These are phyloP conservation scores for Brachyhypopomus occidentalis DNA, from an alignment of 2,113 vertebrate species.

Conservation along the genomic window DNA sequence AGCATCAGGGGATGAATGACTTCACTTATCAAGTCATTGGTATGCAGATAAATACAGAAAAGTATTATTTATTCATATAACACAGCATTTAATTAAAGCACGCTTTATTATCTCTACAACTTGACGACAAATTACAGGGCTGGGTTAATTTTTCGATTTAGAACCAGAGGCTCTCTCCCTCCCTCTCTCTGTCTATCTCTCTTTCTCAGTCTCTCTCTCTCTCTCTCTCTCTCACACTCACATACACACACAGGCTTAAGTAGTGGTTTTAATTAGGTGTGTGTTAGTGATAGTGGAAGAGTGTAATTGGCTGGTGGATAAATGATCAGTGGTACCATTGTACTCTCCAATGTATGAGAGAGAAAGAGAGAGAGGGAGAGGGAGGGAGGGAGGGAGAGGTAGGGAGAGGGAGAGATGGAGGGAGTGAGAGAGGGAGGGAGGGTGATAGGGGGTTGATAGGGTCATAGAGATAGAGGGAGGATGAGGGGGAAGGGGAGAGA, in stretches of 20 bases:
- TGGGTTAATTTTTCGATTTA: conserved; percentile 31
- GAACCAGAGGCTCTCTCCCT: too few species aligned
- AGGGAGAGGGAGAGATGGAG: background rate
- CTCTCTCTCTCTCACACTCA: background rate
- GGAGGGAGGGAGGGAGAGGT: background rate
- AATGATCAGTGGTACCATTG: background rate
- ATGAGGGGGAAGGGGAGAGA: too few species aligned
- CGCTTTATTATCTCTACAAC: conserved; percentile 4
- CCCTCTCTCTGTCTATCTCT: too few species aligned
- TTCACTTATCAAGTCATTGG: too few species aligned
- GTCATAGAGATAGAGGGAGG: too few species aligned
- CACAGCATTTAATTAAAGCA: background rate
- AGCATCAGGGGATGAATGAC: too few species aligned
- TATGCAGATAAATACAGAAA: too few species aligned
- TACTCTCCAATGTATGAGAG: background rate
- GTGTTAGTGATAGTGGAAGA: conserved; percentile 10
- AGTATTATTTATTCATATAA: too few species aligned
- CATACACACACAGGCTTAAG: background rate
- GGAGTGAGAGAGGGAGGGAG: background rate
- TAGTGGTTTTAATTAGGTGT: conserved; percentile 35
- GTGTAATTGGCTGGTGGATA: conserved; percentile 34
- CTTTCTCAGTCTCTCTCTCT: too few species aligned
- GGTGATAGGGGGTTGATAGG: too few species aligned
- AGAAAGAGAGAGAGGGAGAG: background rate
- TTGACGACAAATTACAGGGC: background rate